Conservation (phyloP, 2,888 invertebrate species). For the Dolichomitus sp. region DNA sequence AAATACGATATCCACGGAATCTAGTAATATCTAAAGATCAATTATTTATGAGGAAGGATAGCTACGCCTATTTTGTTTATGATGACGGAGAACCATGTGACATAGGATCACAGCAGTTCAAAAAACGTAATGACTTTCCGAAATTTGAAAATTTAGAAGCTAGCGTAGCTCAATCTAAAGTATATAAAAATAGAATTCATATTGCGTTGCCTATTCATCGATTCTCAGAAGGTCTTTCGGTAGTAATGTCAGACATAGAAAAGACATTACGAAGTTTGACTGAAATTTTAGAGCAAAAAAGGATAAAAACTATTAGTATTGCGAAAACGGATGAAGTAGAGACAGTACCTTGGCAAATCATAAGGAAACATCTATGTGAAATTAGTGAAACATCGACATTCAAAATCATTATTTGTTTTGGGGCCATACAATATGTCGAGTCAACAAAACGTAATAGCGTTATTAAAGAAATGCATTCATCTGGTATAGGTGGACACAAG, state of each 20-base stretch:
- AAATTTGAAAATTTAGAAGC: slow-evolving; percentile 8
- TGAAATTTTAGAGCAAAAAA: not conserved
- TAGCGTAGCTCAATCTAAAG: not conserved
- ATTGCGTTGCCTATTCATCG: slow-evolving; percentile 19
- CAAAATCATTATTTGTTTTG: slow-evolving; percentile 34
- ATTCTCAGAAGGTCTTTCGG: not conserved
- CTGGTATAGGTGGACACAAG: slow-evolving; percentile 37
- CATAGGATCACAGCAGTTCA: slow-evolving; percentile 23
- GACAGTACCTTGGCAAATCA: slow-evolving; percentile 2
- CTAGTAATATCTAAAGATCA: slow-evolving; percentile 27
- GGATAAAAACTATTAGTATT: slow-evolving; percentile 7
- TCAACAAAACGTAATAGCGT: not conserved
- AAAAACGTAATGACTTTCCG: not conserved
- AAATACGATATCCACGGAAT: slow-evolving; percentile 11
- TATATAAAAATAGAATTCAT: slow-evolving; percentile 18
- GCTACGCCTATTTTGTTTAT: slow-evolving; percentile 32
- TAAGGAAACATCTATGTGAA: not conserved
- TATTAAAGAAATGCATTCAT: slow-evolving; percentile 28
- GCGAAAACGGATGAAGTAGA: slow-evolving; percentile 28
- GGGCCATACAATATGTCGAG: slow-evolving; percentile 16
- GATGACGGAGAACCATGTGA: slow-evolving; percentile 22
- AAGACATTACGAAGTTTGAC: not conserved
- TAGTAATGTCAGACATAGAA: not conserved
- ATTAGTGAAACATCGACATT: not conserved
- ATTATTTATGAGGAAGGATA: slow-evolving; percentile 39